These are phyloP conservation scores for Lepidurus couesii DNA, from an alignment of 1,140 invertebrate species.

Conservation along the genomic window DNA sequence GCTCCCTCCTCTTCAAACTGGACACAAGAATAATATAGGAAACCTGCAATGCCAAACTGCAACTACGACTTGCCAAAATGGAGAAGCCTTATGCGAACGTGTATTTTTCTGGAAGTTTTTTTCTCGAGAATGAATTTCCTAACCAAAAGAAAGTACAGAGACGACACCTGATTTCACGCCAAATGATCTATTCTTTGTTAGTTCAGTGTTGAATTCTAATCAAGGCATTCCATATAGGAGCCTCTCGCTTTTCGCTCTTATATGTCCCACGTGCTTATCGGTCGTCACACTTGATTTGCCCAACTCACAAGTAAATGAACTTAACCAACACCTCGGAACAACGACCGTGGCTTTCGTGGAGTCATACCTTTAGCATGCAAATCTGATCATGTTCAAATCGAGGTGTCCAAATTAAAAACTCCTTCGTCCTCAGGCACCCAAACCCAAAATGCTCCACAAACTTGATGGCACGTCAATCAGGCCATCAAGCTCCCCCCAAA, in stretches of 20 bases:
- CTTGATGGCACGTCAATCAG: not conserved
- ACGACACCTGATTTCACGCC: not conserved
- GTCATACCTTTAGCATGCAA: slow-evolving; percentile 9
- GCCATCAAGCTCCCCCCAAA: not conserved
- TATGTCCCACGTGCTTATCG: slow-evolving; percentile 15
- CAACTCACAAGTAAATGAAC: not conserved
- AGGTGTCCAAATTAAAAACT: not conserved
- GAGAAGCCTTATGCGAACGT: not conserved
- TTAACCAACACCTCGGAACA: not conserved
- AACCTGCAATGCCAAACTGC: not conserved
- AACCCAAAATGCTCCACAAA: no score
- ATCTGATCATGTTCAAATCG: not conserved
- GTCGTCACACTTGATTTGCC: slow-evolving; percentile 21
- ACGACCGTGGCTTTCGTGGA: slow-evolving; percentile 8
- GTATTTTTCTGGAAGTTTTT: not conserved
- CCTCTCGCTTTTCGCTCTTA: not conserved
- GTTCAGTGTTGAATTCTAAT: slow-evolving; percentile 22
- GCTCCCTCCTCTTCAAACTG: not conserved
- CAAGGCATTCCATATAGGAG: not conserved
- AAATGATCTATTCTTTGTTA: slow-evolving; percentile 16
- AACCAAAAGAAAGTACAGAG: not conserved
- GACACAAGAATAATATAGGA: not conserved
- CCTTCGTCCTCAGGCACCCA: no score
- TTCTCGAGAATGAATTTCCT: not conserved
- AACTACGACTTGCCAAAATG: slow-evolving; percentile 4